Percentiles rank a stretch among this genome's conserved stretches.
Conservation (phyloP, 2,888 invertebrate species). For the Phlogophora meticulosa region DNA sequence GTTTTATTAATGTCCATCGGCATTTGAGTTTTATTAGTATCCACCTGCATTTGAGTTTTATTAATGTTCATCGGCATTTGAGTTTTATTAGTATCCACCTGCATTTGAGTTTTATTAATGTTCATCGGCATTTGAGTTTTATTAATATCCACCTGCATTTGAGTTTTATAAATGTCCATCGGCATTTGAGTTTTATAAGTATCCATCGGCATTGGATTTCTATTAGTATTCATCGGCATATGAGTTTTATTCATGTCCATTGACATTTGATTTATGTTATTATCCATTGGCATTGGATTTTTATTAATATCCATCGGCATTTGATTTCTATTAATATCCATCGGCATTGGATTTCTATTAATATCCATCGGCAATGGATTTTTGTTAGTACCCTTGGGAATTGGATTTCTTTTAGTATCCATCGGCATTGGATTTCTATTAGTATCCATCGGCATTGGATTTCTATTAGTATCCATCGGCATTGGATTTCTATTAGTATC, state of each 20-base stretch:
- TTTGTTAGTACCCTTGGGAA: rapidly evolving
- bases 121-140: background rate
- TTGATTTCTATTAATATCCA: constrained; percentile 14
- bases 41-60: no score
- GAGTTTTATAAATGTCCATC: background rate
- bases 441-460: background rate
- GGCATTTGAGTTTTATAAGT: background rate
- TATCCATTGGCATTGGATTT: background rate
- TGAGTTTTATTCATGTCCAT: constrained; percentile 1
- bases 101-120: background rate
- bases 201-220: background rate
- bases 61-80: no score
- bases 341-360: background rate
- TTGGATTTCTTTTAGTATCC: background rate
- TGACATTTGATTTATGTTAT: background rate
- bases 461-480: background rate
- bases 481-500: background rate
- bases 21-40: no score
- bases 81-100: no score
- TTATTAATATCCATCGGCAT: constrained; percentile 4
- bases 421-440: background rate
- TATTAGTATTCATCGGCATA: background rate
- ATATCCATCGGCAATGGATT: background rate
- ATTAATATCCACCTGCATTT: constrained; percentile 5
- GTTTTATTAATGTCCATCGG: no score